Evolutionary conservation across 2,888 invertebrate genomes (phyloP).

Genomic region (Lobophora halterata): DNA sequence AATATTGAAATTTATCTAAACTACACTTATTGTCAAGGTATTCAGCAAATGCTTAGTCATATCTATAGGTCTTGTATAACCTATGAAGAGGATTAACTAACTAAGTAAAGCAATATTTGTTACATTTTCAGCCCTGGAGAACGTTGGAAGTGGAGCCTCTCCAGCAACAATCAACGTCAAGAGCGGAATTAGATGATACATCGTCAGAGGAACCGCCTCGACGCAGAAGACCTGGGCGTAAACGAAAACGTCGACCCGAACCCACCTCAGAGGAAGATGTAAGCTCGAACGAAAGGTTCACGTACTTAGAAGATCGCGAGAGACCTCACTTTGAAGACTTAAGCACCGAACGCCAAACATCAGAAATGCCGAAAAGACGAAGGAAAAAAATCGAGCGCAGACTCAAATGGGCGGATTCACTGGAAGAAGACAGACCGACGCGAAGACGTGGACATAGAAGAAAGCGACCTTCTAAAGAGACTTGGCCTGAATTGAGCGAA

Average conservation of each 20-base stretch:
- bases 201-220: slow-evolving; percentile 56
- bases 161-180: slow-evolving; percentile 40
- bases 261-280: slow-evolving; percentile 41
- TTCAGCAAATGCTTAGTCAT: background rate
- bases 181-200: slow-evolving; percentile 55
- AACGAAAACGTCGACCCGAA: slow-evolving; percentile 83
- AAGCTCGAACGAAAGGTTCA: slow-evolving; percentile 42
- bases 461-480: slow-evolving; percentile 50
- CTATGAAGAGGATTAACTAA: background rate
- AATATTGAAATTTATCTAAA: background rate
- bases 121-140: slow-evolving; percentile 76
- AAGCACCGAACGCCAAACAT: slow-evolving; percentile 35
- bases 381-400: slow-evolving; percentile 55
- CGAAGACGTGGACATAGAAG: slow-evolving; percentile 58
- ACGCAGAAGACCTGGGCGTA: slow-evolving; percentile 73
- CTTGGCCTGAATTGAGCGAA: slow-evolving; percentile 51
- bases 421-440: slow-evolving; percentile 54
- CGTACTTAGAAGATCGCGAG: slow-evolving; percentile 42
- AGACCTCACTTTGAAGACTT: slow-evolving; percentile 43
- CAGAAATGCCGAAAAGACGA: slow-evolving; percentile 52
- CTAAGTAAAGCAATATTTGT: background rate
- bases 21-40: background rate
- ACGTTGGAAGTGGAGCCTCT: slow-evolving; percentile 57
- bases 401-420: slow-evolving; percentile 62
- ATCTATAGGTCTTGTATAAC: background rate